Evolutionary conservation across 1,140 invertebrate species (phyloP).

Genomic region (Lepidurus arcticus): DNA sequence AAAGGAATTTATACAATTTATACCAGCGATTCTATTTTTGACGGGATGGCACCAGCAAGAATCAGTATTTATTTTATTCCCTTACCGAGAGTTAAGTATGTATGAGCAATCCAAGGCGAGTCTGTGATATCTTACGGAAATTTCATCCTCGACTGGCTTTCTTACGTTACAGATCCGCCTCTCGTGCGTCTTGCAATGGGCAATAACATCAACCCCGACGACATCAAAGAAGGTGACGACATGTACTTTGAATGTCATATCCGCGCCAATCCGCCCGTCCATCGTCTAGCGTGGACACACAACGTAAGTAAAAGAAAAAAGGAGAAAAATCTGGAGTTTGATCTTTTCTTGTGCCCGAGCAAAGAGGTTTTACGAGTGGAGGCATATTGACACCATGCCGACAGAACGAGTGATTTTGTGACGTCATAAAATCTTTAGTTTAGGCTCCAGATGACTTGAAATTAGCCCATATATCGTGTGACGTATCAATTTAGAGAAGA

Average conservation of each 20-base stretch:
- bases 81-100: background rate
- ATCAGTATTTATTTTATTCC: background rate
- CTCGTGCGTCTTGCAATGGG: conserved; percentile 72
- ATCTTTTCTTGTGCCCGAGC: background rate
- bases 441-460: too few relatives aligned
- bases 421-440: too few relatives aligned
- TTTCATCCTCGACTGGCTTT: conserved; percentile 19
- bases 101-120: background rate
- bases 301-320: conserved; percentile 58
- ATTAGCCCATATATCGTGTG: too few relatives aligned
- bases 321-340: background rate
- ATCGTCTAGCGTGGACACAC: conserved; percentile 78
- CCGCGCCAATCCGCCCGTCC: conserved; percentile 73
- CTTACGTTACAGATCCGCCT: conserved; percentile 66
- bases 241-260: conserved; percentile 91
- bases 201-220: conserved; percentile 73
- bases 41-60: too few relatives aligned
- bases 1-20: background rate
- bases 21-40: too few relatives aligned
- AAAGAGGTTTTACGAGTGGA: background rate
- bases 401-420: too few relatives aligned
- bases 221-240: conserved; percentile 87
- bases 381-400: too few relatives aligned
- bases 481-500: too few relatives aligned
- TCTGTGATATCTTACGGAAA: background rate